Percentiles rank a stretch among this genome's conserved stretches.
Conservation (phyloP, 1,140 invertebrate genomes). For the honey bee (Apis mellifera) region Amel_HAv3.1 CM009933.2:3372001-3372500, state of each 20-base stretch:
- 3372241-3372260: too few species aligned
- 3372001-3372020: neutral
- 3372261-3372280: too few species aligned
- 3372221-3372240: too few species aligned
- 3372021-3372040: neutral
- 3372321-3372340: constrained; percentile 4
- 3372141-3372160: too few species aligned
- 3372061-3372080: neutral
- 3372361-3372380: constrained; percentile 9
- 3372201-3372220: too few species aligned
- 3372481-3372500: constrained; percentile 65
- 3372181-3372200: too few species aligned
- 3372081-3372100: neutral
- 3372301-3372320: too few species aligned
- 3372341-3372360: constrained; percentile 20
- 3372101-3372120: neutral
- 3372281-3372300: too few species aligned
- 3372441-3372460: constrained; percentile 50
- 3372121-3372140: too few species aligned
- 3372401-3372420: constrained; percentile 55
- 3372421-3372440: constrained; percentile 45
- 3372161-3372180: too few species aligned
- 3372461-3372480: constrained; percentile 62
- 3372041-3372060: neutral
- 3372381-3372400: constrained; percentile 15